Base-by-base conservation (phyloP, 2,113 vertebrate species). In the Apus apus region DNA sequence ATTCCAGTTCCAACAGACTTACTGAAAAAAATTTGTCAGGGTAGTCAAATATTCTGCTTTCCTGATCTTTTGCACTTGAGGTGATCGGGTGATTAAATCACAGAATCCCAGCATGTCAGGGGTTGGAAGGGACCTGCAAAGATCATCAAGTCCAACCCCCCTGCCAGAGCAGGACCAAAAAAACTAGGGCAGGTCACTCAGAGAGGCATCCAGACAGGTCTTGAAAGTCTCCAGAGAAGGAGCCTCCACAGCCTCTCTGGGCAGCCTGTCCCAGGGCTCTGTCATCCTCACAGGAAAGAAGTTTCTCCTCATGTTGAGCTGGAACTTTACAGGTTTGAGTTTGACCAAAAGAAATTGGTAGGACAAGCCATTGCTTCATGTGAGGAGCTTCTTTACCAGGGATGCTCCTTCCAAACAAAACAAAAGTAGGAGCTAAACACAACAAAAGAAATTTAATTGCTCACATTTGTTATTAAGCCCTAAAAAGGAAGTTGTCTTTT, bases 361-460 rank as follows among this genome's bases (percentile, higher is more conserved):
- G 58, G 75, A 72, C 73, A 72, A 56, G 32, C 51, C 2, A 2
- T 68, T 72, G 17, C 73, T 82, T 89, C 84, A 6, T 10, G 20
- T 26, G 18, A 50, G 50, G 72, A 89, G 38, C 65, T 60, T 43
- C 83, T 88, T 73, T 38, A 46, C 11, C 51, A 8, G 32, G 25
- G 9, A 18, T 7, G 38, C 22, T 80, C 51, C 60, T 67, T 91
- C 60, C 61, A 53, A 90, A 71, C 38, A 72, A 83, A 96, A 93
- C 83, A 34, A 0, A 4, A 53, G 43, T 8, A 13, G 58, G 86
- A 67, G 86, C 80, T 73, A 70, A 93, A 92, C 54, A 43, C 68
- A 70, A 72, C 79, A 60, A 50, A 45, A 87, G 72, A 83, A 79
- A 83, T 90, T 67, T 93, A 87, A 91, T 95, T 91, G 64, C 26